These are phyloP conservation scores for Hypocryptadius cinnamomeus DNA, from an alignment of 2,113 vertebrate species.

Conservation along the genomic window DNA sequence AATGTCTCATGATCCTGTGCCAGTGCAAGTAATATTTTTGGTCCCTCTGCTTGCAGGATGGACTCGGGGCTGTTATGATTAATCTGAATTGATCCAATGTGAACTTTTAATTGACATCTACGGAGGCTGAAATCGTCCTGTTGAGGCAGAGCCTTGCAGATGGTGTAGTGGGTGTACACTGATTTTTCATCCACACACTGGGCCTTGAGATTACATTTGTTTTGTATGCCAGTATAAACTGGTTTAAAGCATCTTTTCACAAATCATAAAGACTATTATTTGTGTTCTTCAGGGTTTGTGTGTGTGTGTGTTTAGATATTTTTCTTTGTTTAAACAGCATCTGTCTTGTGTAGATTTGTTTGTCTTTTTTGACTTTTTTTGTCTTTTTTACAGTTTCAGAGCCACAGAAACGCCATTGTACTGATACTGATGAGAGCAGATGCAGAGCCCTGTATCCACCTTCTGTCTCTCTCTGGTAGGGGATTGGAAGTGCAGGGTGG, in stretches of 20 bases:
- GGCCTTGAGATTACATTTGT: not conserved
- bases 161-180: not conserved
- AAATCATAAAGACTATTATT: not conserved
- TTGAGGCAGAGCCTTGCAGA: not conserved
- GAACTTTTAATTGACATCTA: not conserved
- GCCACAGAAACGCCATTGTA: not conserved
- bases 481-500: not conserved
- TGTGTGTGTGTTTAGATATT: not conserved
- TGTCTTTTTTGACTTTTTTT: not conserved
- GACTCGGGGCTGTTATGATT: not conserved
- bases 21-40: accelerated
- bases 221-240: not conserved
- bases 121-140: not conserved
- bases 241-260: not conserved
- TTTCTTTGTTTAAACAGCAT: not conserved
- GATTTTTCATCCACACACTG: not conserved
- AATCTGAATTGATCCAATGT: not conserved
- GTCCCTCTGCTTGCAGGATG: not conserved
- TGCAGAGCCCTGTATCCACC: not conserved
- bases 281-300: not conserved
- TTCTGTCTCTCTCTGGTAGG: not conserved
- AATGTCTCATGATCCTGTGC: accelerated
- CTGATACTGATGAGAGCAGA: not conserved
- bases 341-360: not conserved
- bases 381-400: not conserved